phyloP scores from a whole-genome alignment of 2,888 invertebrate genomes.

The Trissoscelio sp. region DNA sequence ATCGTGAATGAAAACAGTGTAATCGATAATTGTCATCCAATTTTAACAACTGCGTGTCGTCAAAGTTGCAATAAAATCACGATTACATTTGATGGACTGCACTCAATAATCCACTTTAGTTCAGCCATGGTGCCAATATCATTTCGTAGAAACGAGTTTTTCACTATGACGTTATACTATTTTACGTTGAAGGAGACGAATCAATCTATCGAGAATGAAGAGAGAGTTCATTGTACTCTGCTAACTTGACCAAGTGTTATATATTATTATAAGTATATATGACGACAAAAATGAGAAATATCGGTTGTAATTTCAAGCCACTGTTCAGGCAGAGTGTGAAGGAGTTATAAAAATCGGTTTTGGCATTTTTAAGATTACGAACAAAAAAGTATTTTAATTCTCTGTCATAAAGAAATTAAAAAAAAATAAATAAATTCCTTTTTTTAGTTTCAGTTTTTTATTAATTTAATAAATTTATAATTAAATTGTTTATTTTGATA shows the following conservation, averaged over 20 bases:
- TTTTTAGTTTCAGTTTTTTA: too few species aligned
- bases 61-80: slow-evolving; percentile 43
- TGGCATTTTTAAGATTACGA: not conserved
- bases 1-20: slow-evolving; percentile 47
- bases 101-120: slow-evolving; percentile 47
- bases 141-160: slow-evolving; percentile 60
- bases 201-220: slow-evolving; percentile 51
- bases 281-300: slow-evolving; percentile 11
- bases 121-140: slow-evolving; percentile 41
- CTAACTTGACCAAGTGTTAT: slow-evolving; percentile 28
- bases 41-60: slow-evolving; percentile 48
- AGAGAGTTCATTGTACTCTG: slow-evolving; percentile 60
- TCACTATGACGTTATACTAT: slow-evolving; percentile 40
- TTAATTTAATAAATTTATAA: too few species aligned
- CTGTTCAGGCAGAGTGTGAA: slow-evolving; percentile 8
- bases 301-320: slow-evolving; percentile 7
- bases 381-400: not conserved
- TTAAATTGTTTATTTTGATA: too few species aligned
- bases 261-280: slow-evolving; percentile 32
- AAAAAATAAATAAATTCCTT: too few species aligned
- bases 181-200: slow-evolving; percentile 49
- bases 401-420: too few species aligned
- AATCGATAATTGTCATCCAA: slow-evolving; percentile 53
- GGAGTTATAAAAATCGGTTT: not conserved
- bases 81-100: slow-evolving; percentile 49